phyloP scores from a whole-genome alignment of 2,888 invertebrate species.

The Ochlodes sylvanus region DNA sequence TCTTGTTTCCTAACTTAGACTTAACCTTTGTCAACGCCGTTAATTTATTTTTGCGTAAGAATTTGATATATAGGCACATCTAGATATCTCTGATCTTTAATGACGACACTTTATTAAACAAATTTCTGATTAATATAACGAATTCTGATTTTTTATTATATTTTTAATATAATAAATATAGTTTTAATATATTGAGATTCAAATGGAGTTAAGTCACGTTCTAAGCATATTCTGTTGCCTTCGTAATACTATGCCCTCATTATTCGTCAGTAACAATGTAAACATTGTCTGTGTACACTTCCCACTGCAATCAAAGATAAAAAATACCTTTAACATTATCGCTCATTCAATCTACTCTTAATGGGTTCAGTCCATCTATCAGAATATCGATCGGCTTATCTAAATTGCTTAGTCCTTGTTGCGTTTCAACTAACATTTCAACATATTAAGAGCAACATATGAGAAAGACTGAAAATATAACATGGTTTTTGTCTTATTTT shows the following conservation, averaged over 20 bases:
- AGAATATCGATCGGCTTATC: constrained; percentile 63
- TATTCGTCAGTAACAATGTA: constrained; percentile 19
- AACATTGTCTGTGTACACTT: constrained; percentile 30
- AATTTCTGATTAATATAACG: constrained; percentile 16
- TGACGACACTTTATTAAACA: constrained; percentile 15
- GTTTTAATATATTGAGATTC: background rate
- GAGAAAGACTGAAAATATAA: constrained; percentile 8
- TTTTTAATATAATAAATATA: too few relatives aligned
- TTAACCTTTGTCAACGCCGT: constrained; percentile 33
- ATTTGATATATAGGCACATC: constrained; percentile 25
- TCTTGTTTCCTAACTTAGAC: constrained; percentile 29
- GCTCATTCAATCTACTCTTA: constrained; percentile 57
- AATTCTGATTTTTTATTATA: background rate
- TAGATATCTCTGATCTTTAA: constrained; percentile 23
- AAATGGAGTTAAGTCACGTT: constrained; percentile 25
- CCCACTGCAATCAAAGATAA: constrained; percentile 33
- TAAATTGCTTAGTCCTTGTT: constrained; percentile 65
- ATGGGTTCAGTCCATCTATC: constrained; percentile 65
- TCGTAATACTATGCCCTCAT: constrained; percentile 27
- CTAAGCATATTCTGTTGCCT: constrained; percentile 6
- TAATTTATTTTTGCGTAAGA: constrained; percentile 31
- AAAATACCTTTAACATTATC: constrained; percentile 32
- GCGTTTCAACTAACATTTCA: constrained; percentile 51
- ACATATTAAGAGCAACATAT: constrained; percentile 49
- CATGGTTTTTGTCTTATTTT: constrained; percentile 13